phyloP scores from a whole-genome alignment of 2,888 invertebrate genomes.

The Hartigia nigra region DNA sequence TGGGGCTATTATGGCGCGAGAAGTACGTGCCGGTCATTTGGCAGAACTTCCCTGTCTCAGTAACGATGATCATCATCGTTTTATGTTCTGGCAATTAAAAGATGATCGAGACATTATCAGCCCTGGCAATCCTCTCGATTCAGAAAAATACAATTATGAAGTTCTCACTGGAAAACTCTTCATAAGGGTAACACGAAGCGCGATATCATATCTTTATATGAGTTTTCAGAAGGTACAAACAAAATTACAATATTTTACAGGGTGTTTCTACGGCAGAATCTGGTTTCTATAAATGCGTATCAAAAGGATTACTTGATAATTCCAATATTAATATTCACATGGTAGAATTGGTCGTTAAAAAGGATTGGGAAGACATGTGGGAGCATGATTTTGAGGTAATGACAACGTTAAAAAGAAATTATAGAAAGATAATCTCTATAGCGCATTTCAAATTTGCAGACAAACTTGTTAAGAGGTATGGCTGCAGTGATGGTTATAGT shows the following conservation, averaged over 20 bases:
- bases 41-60: conserved; percentile 74
- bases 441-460: conserved; percentile 37
- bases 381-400: conserved; percentile 63
- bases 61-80: conserved; percentile 74
- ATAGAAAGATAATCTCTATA: not conserved
- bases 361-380: conserved; percentile 62
- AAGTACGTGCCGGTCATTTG: conserved; percentile 72
- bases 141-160: conserved; percentile 76
- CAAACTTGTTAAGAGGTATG: conserved; percentile 56
- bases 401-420: not conserved
- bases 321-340: conserved; percentile 69
- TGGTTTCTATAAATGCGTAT: conserved; percentile 75
- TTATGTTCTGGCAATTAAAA: conserved; percentile 75
- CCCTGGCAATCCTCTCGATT: conserved; percentile 72
- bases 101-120: conserved; percentile 71
- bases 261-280: conserved; percentile 72
- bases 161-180: conserved; percentile 75
- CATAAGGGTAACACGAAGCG: conserved; percentile 72
- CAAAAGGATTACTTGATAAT: conserved; percentile 69
- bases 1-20: conserved; percentile 56
- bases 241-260: conserved; percentile 57
- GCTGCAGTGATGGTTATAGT: conserved; percentile 54
- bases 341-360: conserved; percentile 73
- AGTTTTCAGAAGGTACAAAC: not conserved
- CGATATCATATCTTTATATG: not conserved